phyloP scores from a whole-genome alignment of 1,140 invertebrate species.

The Spodoptera litura region DNA sequence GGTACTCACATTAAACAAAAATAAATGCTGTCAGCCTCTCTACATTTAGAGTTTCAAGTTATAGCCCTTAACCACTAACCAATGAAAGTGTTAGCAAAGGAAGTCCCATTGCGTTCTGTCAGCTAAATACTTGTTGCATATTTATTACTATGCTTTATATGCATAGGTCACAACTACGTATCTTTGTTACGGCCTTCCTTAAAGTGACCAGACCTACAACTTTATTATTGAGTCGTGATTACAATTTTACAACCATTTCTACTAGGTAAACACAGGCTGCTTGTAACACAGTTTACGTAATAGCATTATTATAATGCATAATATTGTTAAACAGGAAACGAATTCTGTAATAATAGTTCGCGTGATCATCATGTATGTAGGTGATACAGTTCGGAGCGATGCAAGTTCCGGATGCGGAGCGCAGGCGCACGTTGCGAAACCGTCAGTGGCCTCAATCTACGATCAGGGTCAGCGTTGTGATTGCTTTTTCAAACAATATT shows the following conservation, averaged over 20 bases:
- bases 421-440: constrained; percentile 52
- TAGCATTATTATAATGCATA: constrained; percentile 8
- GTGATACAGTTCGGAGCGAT: constrained; percentile 34
- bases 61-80: neutral
- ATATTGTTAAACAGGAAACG: constrained; percentile 43
- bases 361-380: constrained; percentile 47
- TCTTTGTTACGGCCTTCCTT: constrained; percentile 1
- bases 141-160: constrained; percentile 7
- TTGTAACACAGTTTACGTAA: constrained; percentile 35
- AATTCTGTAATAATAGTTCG: constrained; percentile 41
- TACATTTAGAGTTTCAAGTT: neutral
- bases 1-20: constrained; percentile 4
- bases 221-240: neutral
- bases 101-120: constrained; percentile 7
- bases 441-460: constrained; percentile 56
- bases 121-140: constrained; percentile 25
- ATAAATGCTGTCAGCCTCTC: neutral
- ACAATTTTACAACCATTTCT: too few species aligned
- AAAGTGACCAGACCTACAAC: neutral
- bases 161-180: constrained; percentile 8
- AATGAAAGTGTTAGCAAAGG: constrained; percentile 16
- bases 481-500: constrained; percentile 46
- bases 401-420: constrained; percentile 58
- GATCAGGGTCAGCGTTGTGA: constrained; percentile 60
- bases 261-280: neutral